Conservation (phyloP, 1,140 invertebrate genomes). For the Hypothenemus hampei region DNA sequence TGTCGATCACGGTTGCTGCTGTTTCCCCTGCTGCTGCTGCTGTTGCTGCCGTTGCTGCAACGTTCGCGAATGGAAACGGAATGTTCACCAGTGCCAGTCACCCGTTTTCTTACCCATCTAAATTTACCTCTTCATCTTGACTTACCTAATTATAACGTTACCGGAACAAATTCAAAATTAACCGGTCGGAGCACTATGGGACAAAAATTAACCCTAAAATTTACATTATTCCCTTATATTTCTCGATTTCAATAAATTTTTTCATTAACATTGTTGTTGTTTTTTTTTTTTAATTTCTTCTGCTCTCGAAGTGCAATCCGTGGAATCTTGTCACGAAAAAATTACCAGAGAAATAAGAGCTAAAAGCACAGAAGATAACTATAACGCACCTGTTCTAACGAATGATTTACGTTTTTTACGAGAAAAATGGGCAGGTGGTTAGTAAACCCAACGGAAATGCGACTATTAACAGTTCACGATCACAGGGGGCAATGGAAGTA, state of each 20-base stretch:
- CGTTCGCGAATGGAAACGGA: neutral
- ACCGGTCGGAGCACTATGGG: no score
- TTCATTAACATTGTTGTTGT: no score
- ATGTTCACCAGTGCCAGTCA: conserved; percentile 9
- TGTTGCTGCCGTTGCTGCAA: no score
- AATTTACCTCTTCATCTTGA: neutral
- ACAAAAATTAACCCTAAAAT: no score
- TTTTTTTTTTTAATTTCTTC: no score
- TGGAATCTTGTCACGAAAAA: conserved; percentile 13
- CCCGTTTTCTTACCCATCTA: neutral
- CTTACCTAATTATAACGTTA: no score
- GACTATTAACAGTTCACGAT: no score
- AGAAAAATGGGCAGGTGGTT: conserved; percentile 14
- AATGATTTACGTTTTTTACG: conserved; percentile 5
- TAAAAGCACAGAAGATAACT: conserved; percentile 7
- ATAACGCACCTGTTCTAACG: conserved; percentile 10
- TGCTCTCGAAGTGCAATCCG: no score
- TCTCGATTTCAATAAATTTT: neutral
- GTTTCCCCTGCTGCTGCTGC: conserved; percentile 12
- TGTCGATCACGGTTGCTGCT: conserved; percentile 17
- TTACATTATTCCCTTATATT: no score
- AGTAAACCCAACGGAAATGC: conserved; percentile 8
- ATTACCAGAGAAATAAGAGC: neutral
- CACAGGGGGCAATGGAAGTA: no score
- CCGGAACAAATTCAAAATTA: no score